A percentile compares a stretch with the other conserved stretches of the same genome.
These are phyloP conservation scores for Cistogaster globosa DNA, from an alignment of 2,888 invertebrate genomes.

Conservation along the genomic window DNA sequence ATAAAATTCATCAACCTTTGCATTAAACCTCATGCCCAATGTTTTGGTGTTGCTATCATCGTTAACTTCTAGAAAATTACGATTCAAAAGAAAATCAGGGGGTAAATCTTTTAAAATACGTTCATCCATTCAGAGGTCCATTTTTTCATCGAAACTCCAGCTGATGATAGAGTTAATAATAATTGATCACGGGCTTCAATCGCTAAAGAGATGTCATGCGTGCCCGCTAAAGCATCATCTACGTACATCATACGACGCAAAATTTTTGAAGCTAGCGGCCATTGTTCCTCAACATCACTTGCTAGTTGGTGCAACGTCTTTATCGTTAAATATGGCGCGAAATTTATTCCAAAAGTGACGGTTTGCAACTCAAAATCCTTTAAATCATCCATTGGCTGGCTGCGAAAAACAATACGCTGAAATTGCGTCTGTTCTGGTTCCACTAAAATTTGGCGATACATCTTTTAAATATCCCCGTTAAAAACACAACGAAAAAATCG, in stretches of 20 bases:
- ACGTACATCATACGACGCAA: constrained; percentile 15
- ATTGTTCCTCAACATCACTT: neutral
- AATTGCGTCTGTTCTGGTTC: neutral
- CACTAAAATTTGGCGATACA: constrained; percentile 5
- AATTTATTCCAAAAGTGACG: neutral
- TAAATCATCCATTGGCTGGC: neutral
- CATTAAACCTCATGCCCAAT: constrained; percentile 5
- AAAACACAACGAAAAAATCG: constrained; percentile 36
- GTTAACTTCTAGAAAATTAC: neutral
- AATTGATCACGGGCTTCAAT: neutral
- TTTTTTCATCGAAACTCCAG: neutral
- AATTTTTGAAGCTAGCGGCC: too few relatives aligned
- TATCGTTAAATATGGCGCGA: neutral
- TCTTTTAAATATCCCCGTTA: constrained; percentile 43
- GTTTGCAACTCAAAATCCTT: neutral
- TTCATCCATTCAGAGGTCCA: neutral
- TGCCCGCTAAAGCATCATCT: constrained; percentile 25
- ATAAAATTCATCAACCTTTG: neutral
- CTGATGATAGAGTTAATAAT: neutral
- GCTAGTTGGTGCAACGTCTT: neutral
- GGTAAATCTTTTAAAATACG: neutral
- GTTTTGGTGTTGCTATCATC: constrained; percentile 14
- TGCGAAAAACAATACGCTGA: neutral
- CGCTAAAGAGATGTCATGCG: constrained; percentile 25
- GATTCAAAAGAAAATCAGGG: neutral